Base-by-base conservation (phyloP, 1,140 invertebrate genomes). In the Lordiphosa stackelbergi region DNA sequence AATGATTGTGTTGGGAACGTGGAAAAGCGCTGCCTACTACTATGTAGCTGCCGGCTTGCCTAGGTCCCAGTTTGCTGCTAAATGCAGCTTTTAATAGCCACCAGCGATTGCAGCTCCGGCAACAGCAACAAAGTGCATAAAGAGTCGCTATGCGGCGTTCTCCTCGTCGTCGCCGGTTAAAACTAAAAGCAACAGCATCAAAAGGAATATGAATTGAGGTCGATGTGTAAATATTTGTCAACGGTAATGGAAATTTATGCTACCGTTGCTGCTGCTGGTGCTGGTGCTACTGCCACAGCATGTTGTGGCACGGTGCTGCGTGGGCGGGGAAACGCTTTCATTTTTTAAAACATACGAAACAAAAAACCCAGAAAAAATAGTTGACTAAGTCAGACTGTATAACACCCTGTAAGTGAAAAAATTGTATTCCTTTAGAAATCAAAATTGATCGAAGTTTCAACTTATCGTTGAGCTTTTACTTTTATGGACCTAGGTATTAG, bases 151-250 rank as follows among this genome's bases (percentile, higher is more conserved):
- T 58, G n/a, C 12, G 8, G 24, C 8, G 31, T 10, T 41, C 55
- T 36, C 49, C 41, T n/a, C 31, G 28, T 22, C 22, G 24, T 34
- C 22, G 40, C 49, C 63, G 38, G 64, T 54, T 43, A 68, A 68
- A 68, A 83, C 77, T 83, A 83, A 84, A 77, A 83, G 77, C 77
- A 83, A 84, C 69, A 77, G 78, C 77, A 77, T 83, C 77, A 83
- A 83, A 83, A 83, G 73, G 77, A 83, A 83, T 83, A 83, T 83
- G 77, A 83, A 83, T 83, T 83, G 77, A 83, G 78, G 77, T 83
- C 77, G 77, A 83, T 83, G 77, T 83, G 77, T 83, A 83, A 83
- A 83, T 83, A 83, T 83, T 83, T 83, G 77, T 83, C 77, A 83
- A 83, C 77, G 77, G 77, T 83, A 83, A 83, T 83, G 77, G 77